Conservation (phyloP, 1,140 invertebrate species). For the Reticulitermes speratus region DNA sequence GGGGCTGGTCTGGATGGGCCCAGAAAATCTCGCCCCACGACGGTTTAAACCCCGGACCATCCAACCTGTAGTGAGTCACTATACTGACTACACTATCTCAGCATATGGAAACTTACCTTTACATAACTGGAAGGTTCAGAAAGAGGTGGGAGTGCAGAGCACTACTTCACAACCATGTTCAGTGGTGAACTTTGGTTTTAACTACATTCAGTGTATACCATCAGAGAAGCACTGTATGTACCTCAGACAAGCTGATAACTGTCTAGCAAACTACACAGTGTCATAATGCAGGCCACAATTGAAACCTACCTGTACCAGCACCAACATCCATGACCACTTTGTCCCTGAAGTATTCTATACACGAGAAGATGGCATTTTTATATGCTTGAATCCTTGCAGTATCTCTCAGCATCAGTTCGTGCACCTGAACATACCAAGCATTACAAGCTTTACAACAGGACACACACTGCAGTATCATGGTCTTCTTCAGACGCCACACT, state of each 20-base stretch:
- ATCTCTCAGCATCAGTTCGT: slow-evolving; percentile 74
- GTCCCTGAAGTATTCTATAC: slow-evolving; percentile 53
- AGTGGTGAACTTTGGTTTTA: too few species aligned
- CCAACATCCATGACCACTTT: slow-evolving; percentile 83
- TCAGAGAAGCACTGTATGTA: neutral
- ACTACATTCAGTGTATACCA: too few species aligned
- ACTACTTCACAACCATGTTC: too few species aligned
- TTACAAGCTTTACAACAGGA: neutral
- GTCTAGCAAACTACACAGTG: neutral
- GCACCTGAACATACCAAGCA: slow-evolving; percentile 55
- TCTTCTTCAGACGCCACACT: too few species aligned
- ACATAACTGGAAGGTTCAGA: too few species aligned
- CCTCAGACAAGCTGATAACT: neutral
- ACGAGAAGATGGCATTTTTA: slow-evolving; percentile 61
- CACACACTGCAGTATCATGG: neutral
- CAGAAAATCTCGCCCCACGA: too few species aligned
- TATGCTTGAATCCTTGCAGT: slow-evolving; percentile 63
- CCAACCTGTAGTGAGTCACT: too few species aligned
- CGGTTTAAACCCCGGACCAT: too few species aligned
- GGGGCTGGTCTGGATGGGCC: too few species aligned
- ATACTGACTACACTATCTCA: too few species aligned
- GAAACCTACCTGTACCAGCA: slow-evolving; percentile 68
- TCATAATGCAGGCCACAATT: neutral
- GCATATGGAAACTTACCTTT: too few species aligned
- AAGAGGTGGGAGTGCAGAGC: too few species aligned